phyloP scores from a whole-genome alignment of 2,888 invertebrate genomes.

The Sinodicranocentrus sp. region DNA sequence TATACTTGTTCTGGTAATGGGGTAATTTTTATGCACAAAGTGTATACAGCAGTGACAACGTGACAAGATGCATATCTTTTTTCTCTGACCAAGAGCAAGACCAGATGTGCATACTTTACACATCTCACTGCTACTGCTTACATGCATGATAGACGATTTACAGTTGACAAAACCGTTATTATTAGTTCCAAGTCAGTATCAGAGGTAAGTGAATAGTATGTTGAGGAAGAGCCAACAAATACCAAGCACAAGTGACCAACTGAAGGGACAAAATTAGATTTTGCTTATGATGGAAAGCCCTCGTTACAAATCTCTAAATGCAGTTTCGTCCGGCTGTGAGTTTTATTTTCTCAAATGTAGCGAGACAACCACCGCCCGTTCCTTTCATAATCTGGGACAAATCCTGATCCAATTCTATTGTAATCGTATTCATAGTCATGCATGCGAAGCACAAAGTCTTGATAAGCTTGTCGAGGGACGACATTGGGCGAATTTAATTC shows the following conservation, averaged over 20 bases:
- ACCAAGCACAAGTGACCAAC: background rate
- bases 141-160: constrained; percentile 46
- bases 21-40: background rate
- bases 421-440: background rate
- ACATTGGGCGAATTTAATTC: background rate
- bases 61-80: constrained; percentile 22
- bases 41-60: constrained; percentile 27
- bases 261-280: constrained; percentile 6
- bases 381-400: constrained; percentile 10
- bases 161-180: constrained; percentile 47
- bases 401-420: constrained; percentile 8
- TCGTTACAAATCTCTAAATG: no score
- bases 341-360: no score
- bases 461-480: no score
- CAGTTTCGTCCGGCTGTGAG: no score
- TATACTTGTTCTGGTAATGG: no score
- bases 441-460: no score
- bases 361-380: background rate
- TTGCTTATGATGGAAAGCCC: no score
- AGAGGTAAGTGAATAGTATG: background rate
- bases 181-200: background rate
- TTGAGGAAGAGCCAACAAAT: no score
- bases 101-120: background rate
- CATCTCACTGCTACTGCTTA: constrained; percentile 4
- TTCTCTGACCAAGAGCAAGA: constrained; percentile 15